Evolutionary conservation across 37 sponge, comb jelly and placozoan species (phyloP).

Genomic region (Tethya wilhelma): DNA sequence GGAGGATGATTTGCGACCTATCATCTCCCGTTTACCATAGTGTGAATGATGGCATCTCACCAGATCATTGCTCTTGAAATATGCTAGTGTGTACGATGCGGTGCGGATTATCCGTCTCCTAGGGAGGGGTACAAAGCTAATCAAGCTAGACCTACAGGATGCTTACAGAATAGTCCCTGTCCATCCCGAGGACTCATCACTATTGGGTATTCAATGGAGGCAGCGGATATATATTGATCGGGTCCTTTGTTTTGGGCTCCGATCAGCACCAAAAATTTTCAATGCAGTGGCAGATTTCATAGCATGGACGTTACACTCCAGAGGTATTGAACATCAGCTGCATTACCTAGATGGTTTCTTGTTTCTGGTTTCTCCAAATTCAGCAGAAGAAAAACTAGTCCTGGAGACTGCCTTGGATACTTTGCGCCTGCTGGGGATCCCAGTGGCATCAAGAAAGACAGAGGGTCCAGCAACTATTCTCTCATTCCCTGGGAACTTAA

Average conservation of each 20-base stretch:
- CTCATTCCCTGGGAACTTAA: neutral
- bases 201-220: slow-evolving; percentile 18
- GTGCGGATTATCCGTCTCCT: neutral
- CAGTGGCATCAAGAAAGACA: neutral
- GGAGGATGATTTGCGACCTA: slow-evolving; percentile 25
- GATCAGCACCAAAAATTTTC: slow-evolving; percentile 8
- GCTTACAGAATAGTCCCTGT: slow-evolving; percentile 4
- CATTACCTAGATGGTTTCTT: no score
- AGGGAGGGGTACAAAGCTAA: neutral
- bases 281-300: neutral
- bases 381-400: neutral
- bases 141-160: neutral
- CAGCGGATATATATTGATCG: neutral
- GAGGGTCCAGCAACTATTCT: neutral
- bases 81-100: neutral
- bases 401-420: neutral
- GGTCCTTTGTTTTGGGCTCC: slow-evolving; percentile 4
- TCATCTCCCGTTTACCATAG: slow-evolving; percentile 9
- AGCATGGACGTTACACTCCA: no score
- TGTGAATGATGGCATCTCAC: slow-evolving; percentile 19
- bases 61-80: neutral
- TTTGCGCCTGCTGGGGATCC: neutral
- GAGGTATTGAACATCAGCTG: no score
- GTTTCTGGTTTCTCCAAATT: neutral
- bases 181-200: slow-evolving; percentile 16